Conservation (phyloP, 2,888 invertebrate genomes). For the Chirona hameri region DNA sequence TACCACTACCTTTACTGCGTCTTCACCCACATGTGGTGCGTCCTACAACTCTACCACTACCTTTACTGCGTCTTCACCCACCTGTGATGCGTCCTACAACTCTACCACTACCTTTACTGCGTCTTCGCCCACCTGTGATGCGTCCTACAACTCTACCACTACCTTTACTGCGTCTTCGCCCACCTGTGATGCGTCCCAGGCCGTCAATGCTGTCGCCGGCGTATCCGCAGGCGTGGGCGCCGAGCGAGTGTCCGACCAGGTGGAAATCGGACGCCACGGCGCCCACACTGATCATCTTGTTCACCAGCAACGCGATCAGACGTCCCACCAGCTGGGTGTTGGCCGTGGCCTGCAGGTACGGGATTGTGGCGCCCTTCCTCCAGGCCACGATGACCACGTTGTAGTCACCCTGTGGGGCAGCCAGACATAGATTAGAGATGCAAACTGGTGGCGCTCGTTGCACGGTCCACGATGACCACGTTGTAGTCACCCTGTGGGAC, state of each 20-base stretch:
- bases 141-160: too few relatives aligned
- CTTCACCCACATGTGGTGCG: too few relatives aligned
- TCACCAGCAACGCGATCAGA: neutral
- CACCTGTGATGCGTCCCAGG: neutral
- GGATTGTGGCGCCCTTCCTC: neutral
- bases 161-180: neutral
- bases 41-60: too few relatives aligned
- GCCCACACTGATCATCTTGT: neutral
- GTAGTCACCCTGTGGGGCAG: neutral
- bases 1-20: too few relatives aligned
- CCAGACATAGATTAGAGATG: too few relatives aligned
- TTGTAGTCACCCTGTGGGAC: neutral
- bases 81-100: too few relatives aligned
- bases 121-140: too few relatives aligned
- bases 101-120: too few relatives aligned
- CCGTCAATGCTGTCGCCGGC: neutral
- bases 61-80: too few relatives aligned
- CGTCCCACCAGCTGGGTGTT: slow-evolving; percentile 13
- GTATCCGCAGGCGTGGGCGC: neutral
- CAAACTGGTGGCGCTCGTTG: neutral
- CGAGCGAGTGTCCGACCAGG: neutral
- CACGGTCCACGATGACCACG: neutral
- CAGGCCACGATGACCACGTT: slow-evolving; percentile 6
- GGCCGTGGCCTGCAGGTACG: neutral
- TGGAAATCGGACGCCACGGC: neutral